phyloP scores from a whole-genome alignment of 2,113 vertebrate genomes.

The Calypte anna region DNA sequence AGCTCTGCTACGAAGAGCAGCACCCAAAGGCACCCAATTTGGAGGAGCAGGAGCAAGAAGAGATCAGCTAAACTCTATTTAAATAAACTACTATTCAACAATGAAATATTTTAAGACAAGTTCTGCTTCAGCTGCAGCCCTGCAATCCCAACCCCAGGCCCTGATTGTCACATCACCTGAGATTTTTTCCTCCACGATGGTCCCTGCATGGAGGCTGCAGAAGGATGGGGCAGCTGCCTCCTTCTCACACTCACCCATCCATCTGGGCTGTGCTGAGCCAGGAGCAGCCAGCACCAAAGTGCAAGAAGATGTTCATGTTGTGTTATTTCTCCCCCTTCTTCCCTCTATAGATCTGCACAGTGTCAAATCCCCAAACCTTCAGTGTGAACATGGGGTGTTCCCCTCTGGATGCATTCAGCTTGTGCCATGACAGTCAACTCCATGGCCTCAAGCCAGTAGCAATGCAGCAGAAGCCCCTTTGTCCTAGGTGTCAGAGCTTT shows the following conservation, averaged over 20 bases:
- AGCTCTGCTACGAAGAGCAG: background rate
- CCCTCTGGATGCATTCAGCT: no score
- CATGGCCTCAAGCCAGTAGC: background rate
- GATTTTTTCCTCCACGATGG: background rate
- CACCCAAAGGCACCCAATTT: background rate
- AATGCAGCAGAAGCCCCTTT: background rate
- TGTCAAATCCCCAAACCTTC: background rate
- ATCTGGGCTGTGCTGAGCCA: background rate
- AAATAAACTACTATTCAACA: background rate
- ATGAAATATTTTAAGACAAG: background rate
- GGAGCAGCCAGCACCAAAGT: background rate
- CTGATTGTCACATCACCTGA: background rate
- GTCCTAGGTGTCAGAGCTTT: background rate
- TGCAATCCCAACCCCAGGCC: background rate
- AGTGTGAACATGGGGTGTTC: background rate
- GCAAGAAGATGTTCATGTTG: background rate
- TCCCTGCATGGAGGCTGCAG: background rate
- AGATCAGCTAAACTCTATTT: background rate
- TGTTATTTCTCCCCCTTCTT: fast-evolving
- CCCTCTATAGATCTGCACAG: background rate
- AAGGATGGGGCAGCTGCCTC: background rate
- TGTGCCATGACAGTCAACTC: fast-evolving
- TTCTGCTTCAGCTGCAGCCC: background rate
- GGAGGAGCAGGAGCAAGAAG: background rate
- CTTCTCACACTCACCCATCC: background rate